Conservation (phyloP, 1,140 invertebrate species). For the Neodiprion lecontei region DNA sequence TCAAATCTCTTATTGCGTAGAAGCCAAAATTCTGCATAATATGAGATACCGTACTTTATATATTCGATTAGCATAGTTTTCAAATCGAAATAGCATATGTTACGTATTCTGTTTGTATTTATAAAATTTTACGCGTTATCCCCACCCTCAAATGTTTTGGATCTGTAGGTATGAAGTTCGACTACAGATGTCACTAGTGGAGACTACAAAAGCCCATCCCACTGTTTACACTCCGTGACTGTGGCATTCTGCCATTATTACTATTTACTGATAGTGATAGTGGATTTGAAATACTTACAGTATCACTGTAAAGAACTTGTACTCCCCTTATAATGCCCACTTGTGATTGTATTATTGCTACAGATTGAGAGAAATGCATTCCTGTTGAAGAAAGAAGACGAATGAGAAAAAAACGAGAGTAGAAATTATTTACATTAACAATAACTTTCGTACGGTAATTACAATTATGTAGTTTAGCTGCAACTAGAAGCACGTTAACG, state of each 20-base stretch:
- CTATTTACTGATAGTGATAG: neutral
- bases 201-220: neutral
- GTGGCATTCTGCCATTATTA: neutral
- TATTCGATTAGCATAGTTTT: too few relatives aligned
- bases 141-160: too few relatives aligned
- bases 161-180: neutral
- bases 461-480: neutral
- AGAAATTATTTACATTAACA: neutral
- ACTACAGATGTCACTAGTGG: neutral
- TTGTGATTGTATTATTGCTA: slow-evolving; percentile 93
- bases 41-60: too few relatives aligned
- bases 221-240: slow-evolving; percentile 1
- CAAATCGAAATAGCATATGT: too few relatives aligned
- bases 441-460: neutral
- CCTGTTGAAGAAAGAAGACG: slow-evolving; percentile 70
- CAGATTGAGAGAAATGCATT: slow-evolving; percentile 97
- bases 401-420: neutral
- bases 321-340: slow-evolving; percentile 91
- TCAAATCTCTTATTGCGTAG: too few relatives aligned
- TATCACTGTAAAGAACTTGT: slow-evolving; percentile 95
- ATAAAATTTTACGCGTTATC: too few relatives aligned
- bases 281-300: slow-evolving; percentile 67
- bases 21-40: too few relatives aligned
- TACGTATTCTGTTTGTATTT: too few relatives aligned
- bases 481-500: neutral